These are phyloP conservation scores for Sycophila texana DNA, from an alignment of 2,888 invertebrate genomes.

Conservation along the genomic window DNA sequence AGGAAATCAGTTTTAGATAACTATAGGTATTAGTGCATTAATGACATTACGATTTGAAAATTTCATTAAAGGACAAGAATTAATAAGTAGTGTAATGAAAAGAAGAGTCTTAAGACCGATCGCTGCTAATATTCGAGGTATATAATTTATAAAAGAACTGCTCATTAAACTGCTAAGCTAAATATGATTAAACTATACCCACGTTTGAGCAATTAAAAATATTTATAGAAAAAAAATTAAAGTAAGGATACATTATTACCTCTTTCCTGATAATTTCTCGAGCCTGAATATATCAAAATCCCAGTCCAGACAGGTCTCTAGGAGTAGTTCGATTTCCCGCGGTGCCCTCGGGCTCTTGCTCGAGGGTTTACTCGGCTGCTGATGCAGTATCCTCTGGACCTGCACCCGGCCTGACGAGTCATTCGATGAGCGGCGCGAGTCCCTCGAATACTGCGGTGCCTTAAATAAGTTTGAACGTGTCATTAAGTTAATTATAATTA, in stretches of 20 bases:
- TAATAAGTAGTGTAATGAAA: too few relatives aligned
- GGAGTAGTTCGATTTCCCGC: constrained; percentile 84
- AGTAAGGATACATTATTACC: constrained; percentile 61
- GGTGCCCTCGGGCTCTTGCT: constrained; percentile 77
- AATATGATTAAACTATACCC: too few relatives aligned
- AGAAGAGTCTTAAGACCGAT: too few relatives aligned
- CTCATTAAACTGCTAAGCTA: too few relatives aligned
- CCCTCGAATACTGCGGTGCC: constrained; percentile 84
- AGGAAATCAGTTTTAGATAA: too few relatives aligned
- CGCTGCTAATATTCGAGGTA: too few relatives aligned
- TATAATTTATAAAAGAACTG: too few relatives aligned
- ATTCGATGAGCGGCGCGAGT: constrained; percentile 89
- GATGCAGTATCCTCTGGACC: constrained; percentile 58
- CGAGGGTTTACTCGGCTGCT: constrained; percentile 55
- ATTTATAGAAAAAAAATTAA: not conserved
- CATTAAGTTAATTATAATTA: too few relatives aligned
- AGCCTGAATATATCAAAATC: constrained; percentile 95
- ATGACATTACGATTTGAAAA: too few relatives aligned
- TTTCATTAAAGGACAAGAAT: too few relatives aligned
- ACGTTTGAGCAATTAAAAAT: too few relatives aligned
- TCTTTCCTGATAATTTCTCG: constrained; percentile 87
- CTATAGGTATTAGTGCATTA: too few relatives aligned
- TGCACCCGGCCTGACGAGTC: constrained; percentile 81
- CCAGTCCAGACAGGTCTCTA: constrained; percentile 91
- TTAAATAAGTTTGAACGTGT: constrained; percentile 71